These are phyloP conservation scores for Dicranocentrus wangi DNA, from an alignment of 2,888 invertebrate genomes.

Conservation along the genomic window DNA sequence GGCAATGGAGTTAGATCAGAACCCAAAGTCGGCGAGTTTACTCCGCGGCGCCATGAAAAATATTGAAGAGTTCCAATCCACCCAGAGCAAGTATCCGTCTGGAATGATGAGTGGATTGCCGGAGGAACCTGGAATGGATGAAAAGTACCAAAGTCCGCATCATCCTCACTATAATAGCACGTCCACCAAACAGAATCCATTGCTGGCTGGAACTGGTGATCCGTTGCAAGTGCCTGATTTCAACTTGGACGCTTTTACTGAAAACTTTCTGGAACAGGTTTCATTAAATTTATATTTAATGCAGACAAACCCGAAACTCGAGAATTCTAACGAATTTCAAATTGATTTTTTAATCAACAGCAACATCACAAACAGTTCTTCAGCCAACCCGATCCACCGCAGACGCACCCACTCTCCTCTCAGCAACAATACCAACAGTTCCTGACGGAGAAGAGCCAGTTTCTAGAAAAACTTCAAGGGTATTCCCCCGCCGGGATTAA, in stretches of 20 bases:
- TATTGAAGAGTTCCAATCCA: slow-evolving; percentile 20
- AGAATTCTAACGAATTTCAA: no score
- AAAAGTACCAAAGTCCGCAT: neutral
- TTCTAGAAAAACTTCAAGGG: neutral
- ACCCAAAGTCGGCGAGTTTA: neutral
- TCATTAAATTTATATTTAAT: no score
- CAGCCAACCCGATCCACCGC: no score
- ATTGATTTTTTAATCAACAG: neutral
- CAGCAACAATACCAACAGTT: slow-evolving; percentile 23
- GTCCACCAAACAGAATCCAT: slow-evolving; percentile 25
- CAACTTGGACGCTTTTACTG: neutral
- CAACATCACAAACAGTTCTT: neutral
- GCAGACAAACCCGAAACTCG: no score
- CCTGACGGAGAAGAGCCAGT: slow-evolving; percentile 5
- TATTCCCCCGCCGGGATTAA: slow-evolving; percentile 7
- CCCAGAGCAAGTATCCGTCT: slow-evolving; percentile 17
- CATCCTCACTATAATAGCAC: no score
- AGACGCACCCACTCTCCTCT: no score
- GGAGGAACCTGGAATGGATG: neutral
- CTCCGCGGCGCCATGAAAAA: neutral
- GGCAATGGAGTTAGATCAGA: neutral
- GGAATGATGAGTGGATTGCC: neutral
- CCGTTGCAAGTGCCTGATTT: neutral
- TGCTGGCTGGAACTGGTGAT: slow-evolving; percentile 3
- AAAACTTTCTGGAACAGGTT: neutral